Conservation (phyloP, 2,888 invertebrate species). For the Euplagia quadripunctaria region DNA sequence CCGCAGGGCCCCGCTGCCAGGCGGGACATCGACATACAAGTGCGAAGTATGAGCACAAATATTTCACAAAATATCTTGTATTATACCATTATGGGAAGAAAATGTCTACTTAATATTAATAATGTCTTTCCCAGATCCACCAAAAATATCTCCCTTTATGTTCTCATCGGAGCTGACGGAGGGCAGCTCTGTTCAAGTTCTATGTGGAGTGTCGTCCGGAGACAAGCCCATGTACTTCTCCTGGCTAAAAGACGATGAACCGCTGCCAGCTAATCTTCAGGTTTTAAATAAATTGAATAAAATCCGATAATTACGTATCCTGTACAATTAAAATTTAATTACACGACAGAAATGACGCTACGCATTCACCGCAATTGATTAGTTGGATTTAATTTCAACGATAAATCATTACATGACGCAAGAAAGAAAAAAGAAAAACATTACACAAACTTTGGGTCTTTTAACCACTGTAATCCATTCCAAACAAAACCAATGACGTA, state of each 20-base stretch:
- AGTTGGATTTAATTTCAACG: too few species aligned
- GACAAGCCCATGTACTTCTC: slow-evolving; percentile 90
- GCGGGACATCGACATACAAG: slow-evolving; percentile 90
- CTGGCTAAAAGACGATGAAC: slow-evolving; percentile 89
- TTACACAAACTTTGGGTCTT: too few species aligned
- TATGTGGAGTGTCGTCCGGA: slow-evolving; percentile 92
- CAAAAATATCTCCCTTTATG: slow-evolving; percentile 94
- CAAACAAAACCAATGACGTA: too few species aligned
- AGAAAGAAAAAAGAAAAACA: too few species aligned
- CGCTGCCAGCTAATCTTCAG: slow-evolving; percentile 88
- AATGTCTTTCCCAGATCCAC: slow-evolving; percentile 87
- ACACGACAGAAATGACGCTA: too few species aligned
- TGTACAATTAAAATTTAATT: background rate
- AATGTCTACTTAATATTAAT: background rate
- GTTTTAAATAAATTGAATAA: slow-evolving; percentile 61
- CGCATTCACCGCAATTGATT: too few species aligned
- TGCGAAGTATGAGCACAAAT: slow-evolving; percentile 87
- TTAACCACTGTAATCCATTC: too few species aligned
- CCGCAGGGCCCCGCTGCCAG: slow-evolving; percentile 86
- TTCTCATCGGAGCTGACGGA: slow-evolving; percentile 94
- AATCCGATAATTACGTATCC: background rate
- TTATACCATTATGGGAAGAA: background rate
- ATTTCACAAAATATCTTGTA: background rate
- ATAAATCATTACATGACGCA: too few species aligned
- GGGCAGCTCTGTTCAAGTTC: slow-evolving; percentile 93